A percentile compares a stretch with the other conserved stretches of the same genome.
These are phyloP conservation scores for Pandemis cinnamomeana DNA, from an alignment of 2,888 invertebrate species.

Conservation along the genomic window DNA sequence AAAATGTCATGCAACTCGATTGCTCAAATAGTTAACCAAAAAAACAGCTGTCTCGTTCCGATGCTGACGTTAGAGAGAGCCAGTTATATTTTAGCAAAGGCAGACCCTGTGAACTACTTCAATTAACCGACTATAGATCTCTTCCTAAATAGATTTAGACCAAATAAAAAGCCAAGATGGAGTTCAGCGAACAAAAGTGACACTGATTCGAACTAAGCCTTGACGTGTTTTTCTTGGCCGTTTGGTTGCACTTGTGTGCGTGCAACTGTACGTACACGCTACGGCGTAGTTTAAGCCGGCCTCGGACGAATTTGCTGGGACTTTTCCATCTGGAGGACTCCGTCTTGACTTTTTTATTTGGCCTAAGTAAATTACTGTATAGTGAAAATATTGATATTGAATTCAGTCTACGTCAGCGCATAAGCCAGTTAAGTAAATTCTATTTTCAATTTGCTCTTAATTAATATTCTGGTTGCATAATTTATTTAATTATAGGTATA, in stretches of 20 bases:
- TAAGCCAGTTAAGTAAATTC: constrained; percentile 1
- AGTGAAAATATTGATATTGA: too few relatives aligned
- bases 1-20: background rate
- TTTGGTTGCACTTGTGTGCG: too few relatives aligned
- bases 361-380: too few relatives aligned
- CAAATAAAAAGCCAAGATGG: too few relatives aligned
- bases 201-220: too few relatives aligned
- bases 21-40: background rate
- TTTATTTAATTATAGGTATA: background rate
- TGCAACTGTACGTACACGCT: too few relatives aligned
- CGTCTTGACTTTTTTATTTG: too few relatives aligned
- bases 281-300: too few relatives aligned
- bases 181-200: too few relatives aligned
- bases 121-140: background rate
- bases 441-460: background rate
- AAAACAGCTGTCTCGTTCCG: background rate
- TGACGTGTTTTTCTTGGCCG: too few relatives aligned
- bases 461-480: background rate
- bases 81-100: background rate
- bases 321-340: too few relatives aligned
- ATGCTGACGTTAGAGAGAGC: background rate
- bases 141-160: background rate
- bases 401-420: constrained; percentile 10
- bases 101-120: background rate
- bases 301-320: too few relatives aligned